Evolutionary conservation across 2,113 vertebrate genomes (phyloP).

Genomic region (Heterotis niloticus): DNA sequence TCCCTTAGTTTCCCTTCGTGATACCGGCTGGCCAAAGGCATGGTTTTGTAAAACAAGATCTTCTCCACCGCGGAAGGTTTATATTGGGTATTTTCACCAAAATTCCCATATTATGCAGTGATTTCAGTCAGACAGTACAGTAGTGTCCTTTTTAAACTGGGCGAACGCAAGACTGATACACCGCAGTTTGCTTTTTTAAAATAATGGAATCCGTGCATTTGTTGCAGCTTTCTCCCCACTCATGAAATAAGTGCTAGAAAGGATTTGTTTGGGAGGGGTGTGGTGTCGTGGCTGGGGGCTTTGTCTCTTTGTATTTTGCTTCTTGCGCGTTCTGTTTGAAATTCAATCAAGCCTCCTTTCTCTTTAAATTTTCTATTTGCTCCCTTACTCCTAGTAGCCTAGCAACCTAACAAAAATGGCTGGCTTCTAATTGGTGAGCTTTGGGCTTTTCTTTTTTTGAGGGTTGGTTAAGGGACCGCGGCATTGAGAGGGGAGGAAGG

Average conservation of each 20-base stretch:
- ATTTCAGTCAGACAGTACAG: not conserved
- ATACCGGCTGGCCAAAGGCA: not conserved
- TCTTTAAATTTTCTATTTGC: slow-evolving; percentile 24
- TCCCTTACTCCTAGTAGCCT: slow-evolving; percentile 13
- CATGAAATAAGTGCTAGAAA: not conserved
- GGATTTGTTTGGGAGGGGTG: not conserved
- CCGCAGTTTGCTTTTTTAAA: not conserved
- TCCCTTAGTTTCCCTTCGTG: not conserved
- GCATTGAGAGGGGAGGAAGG: not conserved
- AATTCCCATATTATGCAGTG: not conserved
- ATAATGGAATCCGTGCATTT: not conserved
- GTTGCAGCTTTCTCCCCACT: not conserved
- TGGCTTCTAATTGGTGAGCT: slow-evolving; percentile 23
- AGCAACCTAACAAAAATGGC: slow-evolving; percentile 21
- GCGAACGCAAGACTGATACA: not conserved
- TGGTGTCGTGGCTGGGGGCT: not conserved
- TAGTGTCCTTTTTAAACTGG: slow-evolving; percentile 2
- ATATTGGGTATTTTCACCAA: not conserved
- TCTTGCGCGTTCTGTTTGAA: slow-evolving; percentile 12
- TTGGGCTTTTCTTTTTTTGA: not conserved
- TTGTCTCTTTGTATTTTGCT: slow-evolving; percentile 10
- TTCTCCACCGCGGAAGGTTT: not conserved
- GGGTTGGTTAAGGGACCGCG: not conserved
- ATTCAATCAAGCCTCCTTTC: slow-evolving; percentile 13
- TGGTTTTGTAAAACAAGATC: not conserved